Percentiles rank a stretch among this genome's conserved stretches.
These are phyloP conservation scores for Noturus placidus DNA, from an alignment of 2,113 vertebrate genomes.

Conservation along the genomic window DNA sequence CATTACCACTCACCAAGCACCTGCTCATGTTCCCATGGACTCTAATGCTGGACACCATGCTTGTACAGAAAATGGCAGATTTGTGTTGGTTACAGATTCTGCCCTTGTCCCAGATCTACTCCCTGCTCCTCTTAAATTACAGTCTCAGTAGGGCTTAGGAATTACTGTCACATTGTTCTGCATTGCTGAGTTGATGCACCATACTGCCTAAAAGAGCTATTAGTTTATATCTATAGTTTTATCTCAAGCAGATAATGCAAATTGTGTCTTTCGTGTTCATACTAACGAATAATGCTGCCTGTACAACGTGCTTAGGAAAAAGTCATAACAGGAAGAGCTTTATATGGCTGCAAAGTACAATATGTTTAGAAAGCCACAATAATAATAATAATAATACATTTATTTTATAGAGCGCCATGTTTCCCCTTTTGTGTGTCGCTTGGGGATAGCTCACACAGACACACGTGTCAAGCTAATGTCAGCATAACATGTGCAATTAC, in stretches of 20 bases:
- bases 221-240: neutral
- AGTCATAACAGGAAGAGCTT: neutral
- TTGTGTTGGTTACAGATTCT: neutral
- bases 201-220: neutral
- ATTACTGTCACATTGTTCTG: neutral
- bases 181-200: neutral
- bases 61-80: neutral
- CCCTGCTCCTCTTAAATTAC: neutral
- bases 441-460: neutral
- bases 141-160: neutral
- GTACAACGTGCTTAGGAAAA: neutral
- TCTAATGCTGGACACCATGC: neutral
- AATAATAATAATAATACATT: no score
- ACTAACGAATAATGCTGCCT: neutral
- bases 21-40: conserved; percentile 11
- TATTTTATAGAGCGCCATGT: no score
- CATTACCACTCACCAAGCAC: conserved; percentile 7
- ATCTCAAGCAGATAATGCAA: neutral
- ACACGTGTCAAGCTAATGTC: neutral
- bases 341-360: neutral
- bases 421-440: neutral
- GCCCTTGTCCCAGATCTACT: conserved; percentile 11
- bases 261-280: neutral
- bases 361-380: neutral
- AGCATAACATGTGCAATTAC: neutral